These are phyloP conservation scores for Nomada hirtipes DNA, from an alignment of 2,888 invertebrate species.

Conservation along the genomic window DNA sequence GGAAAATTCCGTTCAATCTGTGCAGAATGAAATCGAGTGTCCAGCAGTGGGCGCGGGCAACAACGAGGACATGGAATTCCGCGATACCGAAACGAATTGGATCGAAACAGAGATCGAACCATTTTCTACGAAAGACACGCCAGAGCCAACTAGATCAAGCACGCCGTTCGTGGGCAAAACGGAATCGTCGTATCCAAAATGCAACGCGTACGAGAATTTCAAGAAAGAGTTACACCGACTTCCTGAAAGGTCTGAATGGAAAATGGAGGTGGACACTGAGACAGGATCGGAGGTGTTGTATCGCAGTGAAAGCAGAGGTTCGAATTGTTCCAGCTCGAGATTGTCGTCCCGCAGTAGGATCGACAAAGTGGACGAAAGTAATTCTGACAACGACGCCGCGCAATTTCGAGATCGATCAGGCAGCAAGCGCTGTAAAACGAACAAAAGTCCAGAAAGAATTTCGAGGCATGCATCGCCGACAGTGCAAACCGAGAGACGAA, in stretches of 20 bases:
- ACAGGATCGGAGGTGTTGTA: constrained; percentile 41
- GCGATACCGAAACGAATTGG: background rate
- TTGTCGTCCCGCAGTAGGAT: background rate
- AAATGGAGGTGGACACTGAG: constrained; percentile 9
- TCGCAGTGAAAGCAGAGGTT: constrained; percentile 29
- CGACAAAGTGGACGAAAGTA: background rate
- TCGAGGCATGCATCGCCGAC: background rate
- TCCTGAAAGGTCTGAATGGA: constrained; percentile 19
- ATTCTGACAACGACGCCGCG: background rate
- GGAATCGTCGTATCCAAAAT: background rate
- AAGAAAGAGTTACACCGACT: background rate
- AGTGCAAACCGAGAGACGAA: background rate
- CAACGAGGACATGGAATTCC: background rate
- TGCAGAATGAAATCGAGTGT: background rate
- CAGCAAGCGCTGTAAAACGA: background rate
- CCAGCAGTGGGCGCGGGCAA: background rate
- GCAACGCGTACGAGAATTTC: background rate
- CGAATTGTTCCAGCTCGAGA: background rate
- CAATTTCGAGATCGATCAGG: background rate
- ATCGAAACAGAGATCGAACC: constrained; percentile 19
- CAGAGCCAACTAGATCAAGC: constrained; percentile 45
- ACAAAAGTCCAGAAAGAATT: background rate
- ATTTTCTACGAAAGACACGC: background rate
- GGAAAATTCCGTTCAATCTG: no score
- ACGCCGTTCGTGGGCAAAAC: constrained; percentile 27